These are phyloP conservation scores for Pteronotus mesoamericanus DNA, from an alignment of 2,797 vertebrate genomes.

Conservation along the genomic window DNA sequence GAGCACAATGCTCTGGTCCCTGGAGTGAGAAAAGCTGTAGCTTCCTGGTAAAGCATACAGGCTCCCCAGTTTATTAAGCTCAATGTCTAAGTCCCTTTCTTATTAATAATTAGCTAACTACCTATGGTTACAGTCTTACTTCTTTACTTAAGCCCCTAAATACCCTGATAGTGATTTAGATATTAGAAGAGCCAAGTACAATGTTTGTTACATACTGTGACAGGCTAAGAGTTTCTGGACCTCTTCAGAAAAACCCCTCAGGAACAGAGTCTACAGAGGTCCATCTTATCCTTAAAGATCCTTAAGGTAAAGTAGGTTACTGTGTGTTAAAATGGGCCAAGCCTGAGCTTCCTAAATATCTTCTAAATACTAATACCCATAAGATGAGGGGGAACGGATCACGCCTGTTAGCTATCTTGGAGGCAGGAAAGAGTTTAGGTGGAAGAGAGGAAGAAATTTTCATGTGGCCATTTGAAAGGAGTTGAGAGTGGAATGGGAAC, in stretches of 20 bases:
- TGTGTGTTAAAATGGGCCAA: not conserved
- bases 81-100: not conserved
- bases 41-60: not conserved
- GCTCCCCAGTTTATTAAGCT: not conserved
- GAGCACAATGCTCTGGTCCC: not conserved
- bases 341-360: not conserved
- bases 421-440: constrained; percentile 2
- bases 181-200: not conserved
- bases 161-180: not conserved
- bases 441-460: not conserved
- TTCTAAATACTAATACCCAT: not conserved
- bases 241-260: constrained; percentile 29
- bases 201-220: not conserved
- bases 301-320: not conserved
- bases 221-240: not conserved
- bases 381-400: not conserved
- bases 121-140: not conserved
- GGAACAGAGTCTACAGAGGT: not conserved
- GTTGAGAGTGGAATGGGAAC: not conserved
- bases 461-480: not conserved
- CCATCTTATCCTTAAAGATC: not conserved
- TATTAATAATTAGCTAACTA: not conserved
- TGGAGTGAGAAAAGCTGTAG: not conserved
- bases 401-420: not conserved
- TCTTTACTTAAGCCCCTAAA: constrained; percentile 19